phyloP scores from a whole-genome alignment of 2,888 invertebrate species.

The Micoletzkya japonica region DNA sequence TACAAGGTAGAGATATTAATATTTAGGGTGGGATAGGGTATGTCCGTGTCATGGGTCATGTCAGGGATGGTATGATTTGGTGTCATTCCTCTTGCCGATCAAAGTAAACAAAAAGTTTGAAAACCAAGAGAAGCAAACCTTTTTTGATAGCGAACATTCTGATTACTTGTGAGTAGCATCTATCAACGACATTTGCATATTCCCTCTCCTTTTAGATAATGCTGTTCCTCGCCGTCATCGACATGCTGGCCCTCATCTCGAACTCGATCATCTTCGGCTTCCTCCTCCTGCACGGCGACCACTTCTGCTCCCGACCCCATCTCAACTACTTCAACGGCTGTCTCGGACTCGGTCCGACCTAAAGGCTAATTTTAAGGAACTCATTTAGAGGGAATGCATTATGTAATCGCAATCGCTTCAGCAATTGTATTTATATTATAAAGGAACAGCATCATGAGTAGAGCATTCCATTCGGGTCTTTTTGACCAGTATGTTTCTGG shows the following conservation, averaged over 20 bases:
- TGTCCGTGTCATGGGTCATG: background rate
- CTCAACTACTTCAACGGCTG: background rate
- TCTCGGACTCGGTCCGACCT: background rate
- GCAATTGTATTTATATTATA: too few relatives aligned
- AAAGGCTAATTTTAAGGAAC: too few relatives aligned
- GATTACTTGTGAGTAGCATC: too few relatives aligned
- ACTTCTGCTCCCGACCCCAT: slow-evolving; percentile 1
- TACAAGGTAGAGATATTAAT: too few relatives aligned
- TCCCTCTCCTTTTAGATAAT: slow-evolving; percentile 14
- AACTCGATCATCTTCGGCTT: slow-evolving; percentile 15
- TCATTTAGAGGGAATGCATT: too few relatives aligned
- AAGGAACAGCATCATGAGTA: too few relatives aligned
- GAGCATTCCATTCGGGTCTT: too few relatives aligned
- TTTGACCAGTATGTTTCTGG: too few relatives aligned
- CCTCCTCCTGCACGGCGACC: background rate
- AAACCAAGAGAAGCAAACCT: background rate
- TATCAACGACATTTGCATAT: too few relatives aligned
- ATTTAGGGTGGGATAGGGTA: too few relatives aligned
- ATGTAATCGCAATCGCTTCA: too few relatives aligned
- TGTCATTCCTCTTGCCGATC: background rate
- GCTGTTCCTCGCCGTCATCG: slow-evolving; percentile 20
- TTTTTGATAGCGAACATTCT: too few relatives aligned
- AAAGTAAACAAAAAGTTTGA: background rate
- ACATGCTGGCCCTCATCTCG: background rate
- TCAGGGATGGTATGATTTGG: background rate